Base-by-base conservation (phyloP, 2,888 invertebrate species). In the Drosophila multiciliata region DNA sequence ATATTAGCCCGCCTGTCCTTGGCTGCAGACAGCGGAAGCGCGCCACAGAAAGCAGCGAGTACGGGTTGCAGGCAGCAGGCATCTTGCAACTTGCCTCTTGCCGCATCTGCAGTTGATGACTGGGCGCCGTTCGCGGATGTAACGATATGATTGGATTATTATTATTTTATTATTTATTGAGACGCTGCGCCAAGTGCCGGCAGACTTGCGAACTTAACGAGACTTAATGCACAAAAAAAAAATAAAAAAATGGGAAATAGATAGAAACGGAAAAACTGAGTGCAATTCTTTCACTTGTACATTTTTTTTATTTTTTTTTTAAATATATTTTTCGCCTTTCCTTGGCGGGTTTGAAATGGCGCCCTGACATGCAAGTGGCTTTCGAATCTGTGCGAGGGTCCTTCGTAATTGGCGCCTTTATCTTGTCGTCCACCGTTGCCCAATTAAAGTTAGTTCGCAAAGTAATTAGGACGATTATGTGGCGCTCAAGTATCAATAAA, bases 71-170 rank as follows among this genome's bases (percentile, higher is more conserved):
- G 29, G 29, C 29, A 26, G 26, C 3, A 26, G 26, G 26, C 26
- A 29, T 29, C 29, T 29, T 29, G 29, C 29, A 29, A 29, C 29
- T 29, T 29, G 29, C 29, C 29, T 26, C 49, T 49, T 26, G 69
- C 23, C 23, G 23, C 50, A 52, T 65, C 66, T 67, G 60, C 70
- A 65, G 59, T 58, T 74, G 86, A 81, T 85, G 82, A 77, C 78
- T 80, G 80, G 70, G 74, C 78, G 74, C 78, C 73, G 76, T 77
- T 81, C 81, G 87, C 83, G 86, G 88, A 87, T 87, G 87, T 87
- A 83, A 80, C 89, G 87, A 87, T 89, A 90, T 91, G 91, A 91
- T 91, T 91, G 90, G 90, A 91, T 91, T 91, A 91, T 91, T 91
- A 91, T 91, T 91, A 90, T 91, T 87, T 87, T 82, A 91, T 91